These are phyloP conservation scores for Oryzias sinensis DNA, from an alignment of 2,797 vertebrate species.

Conservation along the genomic window DNA sequence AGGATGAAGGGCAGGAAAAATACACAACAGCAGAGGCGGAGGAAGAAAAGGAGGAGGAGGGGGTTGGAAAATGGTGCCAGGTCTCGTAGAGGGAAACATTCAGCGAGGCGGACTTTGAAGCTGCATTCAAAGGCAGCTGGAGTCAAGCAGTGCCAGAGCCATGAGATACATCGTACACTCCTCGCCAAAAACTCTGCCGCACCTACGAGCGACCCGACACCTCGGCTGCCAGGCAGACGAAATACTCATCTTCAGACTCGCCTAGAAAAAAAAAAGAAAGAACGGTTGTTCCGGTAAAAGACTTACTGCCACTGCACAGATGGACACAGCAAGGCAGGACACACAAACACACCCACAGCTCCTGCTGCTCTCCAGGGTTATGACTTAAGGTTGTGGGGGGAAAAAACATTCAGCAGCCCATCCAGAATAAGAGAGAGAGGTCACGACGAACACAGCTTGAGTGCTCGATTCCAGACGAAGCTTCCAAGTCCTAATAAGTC, in stretches of 20 bases:
- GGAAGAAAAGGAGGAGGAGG: constrained; percentile 15
- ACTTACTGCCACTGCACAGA: constrained; percentile 47
- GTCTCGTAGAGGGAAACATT: constrained; percentile 56
- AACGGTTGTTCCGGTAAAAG: constrained; percentile 61
- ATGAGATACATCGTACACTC: constrained; percentile 59
- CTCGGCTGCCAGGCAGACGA: constrained; percentile 36
- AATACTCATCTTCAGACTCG: constrained; percentile 28
- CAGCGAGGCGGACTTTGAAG: constrained; percentile 71
- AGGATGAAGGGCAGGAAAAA: constrained; percentile 50
- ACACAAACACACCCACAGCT: constrained; percentile 33
- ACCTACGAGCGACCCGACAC: constrained; percentile 47
- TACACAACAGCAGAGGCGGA: constrained; percentile 40
- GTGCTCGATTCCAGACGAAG: constrained; percentile 49
- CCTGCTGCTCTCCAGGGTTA: constrained; percentile 51
- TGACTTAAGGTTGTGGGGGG: constrained; percentile 38
- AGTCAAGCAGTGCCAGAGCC: constrained; percentile 69
- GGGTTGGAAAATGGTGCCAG: constrained; percentile 54
- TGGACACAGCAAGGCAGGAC: constrained; percentile 28
- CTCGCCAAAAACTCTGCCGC: constrained; percentile 55
- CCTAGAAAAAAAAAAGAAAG: constrained; percentile 34
- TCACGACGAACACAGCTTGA: constrained; percentile 48
- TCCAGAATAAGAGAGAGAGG: constrained; percentile 52
- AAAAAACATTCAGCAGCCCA: constrained; percentile 36
- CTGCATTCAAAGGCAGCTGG: constrained; percentile 75
- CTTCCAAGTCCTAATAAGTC: constrained; percentile 55